Evolutionary conservation across 2,888 invertebrate genomes (phyloP).

Genomic region (Dryocosmus kuriphilus): DNA sequence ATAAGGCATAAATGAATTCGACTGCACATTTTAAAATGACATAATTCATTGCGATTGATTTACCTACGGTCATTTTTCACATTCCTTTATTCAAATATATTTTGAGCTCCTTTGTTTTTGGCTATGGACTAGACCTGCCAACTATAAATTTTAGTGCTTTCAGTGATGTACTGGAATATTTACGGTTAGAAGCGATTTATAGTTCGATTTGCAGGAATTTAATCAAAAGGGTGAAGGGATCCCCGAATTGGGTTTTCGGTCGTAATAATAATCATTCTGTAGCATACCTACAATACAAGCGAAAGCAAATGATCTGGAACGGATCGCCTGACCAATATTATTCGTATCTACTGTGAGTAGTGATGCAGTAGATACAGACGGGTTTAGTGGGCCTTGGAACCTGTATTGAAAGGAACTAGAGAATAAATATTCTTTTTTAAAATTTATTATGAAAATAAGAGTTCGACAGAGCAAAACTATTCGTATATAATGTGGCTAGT

Average conservation of each 20-base stretch:
- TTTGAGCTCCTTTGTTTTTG: not conserved
- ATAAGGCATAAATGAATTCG: no score
- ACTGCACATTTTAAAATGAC: no score
- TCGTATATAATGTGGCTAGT: no score
- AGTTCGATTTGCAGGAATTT: not conserved
- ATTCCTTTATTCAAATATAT: no score
- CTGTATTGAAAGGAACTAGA: not conserved
- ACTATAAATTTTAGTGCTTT: not conserved
- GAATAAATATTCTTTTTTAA: no score
- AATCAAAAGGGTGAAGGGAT: not conserved
- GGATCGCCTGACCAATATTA: not conserved
- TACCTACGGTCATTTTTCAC: no score
- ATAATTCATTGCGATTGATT: no score
- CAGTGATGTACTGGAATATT: not conserved
- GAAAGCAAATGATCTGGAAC: slow-evolving; percentile 22
- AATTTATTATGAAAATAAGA: no score
- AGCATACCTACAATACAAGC: not conserved
- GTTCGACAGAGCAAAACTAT: no score
- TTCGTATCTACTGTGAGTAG: not conserved
- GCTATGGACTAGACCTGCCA: not conserved
- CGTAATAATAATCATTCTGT: slow-evolving; percentile 9
- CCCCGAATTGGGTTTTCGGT: not conserved
- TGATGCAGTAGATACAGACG: not conserved
- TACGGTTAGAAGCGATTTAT: not conserved
- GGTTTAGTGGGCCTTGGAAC: not conserved